Evolutionary conservation across 2,888 invertebrate genomes (phyloP), one percentile per base, ranked within the genome.

Genomic region (Sthenelais limicola): DNA sequence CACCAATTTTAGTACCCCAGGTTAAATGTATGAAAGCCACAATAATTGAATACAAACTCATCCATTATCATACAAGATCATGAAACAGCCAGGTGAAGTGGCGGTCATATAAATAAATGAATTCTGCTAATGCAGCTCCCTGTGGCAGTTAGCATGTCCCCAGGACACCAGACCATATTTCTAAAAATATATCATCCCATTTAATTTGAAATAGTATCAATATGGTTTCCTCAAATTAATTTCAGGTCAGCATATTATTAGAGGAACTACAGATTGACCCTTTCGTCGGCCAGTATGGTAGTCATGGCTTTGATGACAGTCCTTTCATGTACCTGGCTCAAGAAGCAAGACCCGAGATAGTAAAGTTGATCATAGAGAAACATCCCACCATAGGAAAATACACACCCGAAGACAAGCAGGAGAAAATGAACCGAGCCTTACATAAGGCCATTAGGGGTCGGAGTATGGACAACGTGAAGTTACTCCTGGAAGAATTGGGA

Each of bases 271-370:
- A 70, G n/a, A 72, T 79, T 18, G 79, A 79, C 67, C 79, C 79
- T 3, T 78, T 79, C 38, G 74, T 77, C 43, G 77, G 79, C 5
- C 76, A 76, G 58, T 79, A 79, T 35, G 78, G 79, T 18, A 54
- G 72, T 18, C 77, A 78, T 33, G 77, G 76, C 21, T 79, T 74
- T 51, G 76, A 77, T 7, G 79, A 78, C 75, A 75, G 75, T 21
- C 79, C 79, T 5, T 79, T 79, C 58, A 76, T 79, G 79, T 79
- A 77, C 66, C 67, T 79, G 18, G 78, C 74, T 21, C 79, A 79
- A 54, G 79, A 79, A 32, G 79, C 78, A 1, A 73, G 68, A 43
- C 76, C 77, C 1, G 78, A 78, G n/a, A 67, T 79, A 24, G 56
- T 79, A 43, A 68, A 74, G 48, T 30, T 71, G 62, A 62, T 77